Evolutionary conservation across 2,113 vertebrate species (phyloP).

Genomic region (Typhlomys cinereus): DNA sequence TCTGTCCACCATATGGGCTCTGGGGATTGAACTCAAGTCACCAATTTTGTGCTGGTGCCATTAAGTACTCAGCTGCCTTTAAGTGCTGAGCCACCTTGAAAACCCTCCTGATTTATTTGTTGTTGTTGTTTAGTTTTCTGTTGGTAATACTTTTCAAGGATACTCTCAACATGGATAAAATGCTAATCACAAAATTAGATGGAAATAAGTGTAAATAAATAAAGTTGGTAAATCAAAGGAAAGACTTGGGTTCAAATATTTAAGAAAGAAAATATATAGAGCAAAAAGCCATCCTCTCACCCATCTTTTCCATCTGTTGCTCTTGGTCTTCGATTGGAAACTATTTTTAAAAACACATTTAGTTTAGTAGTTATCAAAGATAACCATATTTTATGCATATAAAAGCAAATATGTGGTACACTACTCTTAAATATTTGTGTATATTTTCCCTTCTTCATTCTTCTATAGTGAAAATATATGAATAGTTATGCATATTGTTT

Average conservation of each 20-base stretch:
- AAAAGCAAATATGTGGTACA: not conserved
- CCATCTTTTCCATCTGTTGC: not conserved
- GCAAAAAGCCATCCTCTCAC: not conserved
- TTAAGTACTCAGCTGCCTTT: too few species aligned
- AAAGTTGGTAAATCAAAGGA: conserved; percentile 15
- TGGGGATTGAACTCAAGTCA: too few species aligned
- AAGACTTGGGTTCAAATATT: conserved; percentile 24
- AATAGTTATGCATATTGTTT: not conserved
- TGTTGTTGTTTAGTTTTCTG: not conserved
- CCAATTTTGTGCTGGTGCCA: too few species aligned
- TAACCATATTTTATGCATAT: not conserved
- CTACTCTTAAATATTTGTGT: not conserved
- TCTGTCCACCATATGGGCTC: too few species aligned
- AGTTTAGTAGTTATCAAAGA: conserved; percentile 18
- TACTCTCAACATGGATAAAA: not conserved
- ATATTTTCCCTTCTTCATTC: not conserved
- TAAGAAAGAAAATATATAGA: not conserved
- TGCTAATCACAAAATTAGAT: not conserved
- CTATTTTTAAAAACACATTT: not conserved
- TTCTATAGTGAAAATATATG: not conserved
- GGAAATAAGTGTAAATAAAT: not conserved
- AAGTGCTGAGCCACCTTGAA: too few species aligned
- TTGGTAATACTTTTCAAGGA: not conserved
- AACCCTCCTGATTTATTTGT: too few species aligned
- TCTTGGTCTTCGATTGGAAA: not conserved